Base-by-base conservation (phyloP, 2,888 invertebrate genomes). In the Onthophagus sagittarius region DNA sequence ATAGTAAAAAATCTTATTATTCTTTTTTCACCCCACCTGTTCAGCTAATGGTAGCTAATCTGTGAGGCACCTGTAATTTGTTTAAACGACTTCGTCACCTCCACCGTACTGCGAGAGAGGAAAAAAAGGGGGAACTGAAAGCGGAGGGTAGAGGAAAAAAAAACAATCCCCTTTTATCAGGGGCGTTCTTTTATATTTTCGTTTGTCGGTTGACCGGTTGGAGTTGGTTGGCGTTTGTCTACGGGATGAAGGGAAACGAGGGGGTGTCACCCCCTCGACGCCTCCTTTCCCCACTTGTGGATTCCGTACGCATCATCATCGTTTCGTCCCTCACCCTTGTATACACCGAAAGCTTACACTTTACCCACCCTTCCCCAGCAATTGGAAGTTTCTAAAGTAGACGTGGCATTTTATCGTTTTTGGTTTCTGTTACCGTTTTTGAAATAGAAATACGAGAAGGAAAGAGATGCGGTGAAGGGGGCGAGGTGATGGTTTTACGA, bases 271-370 rank as follows among this genome's bases (percentile, higher is more conserved):
- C 67, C 14, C 65, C 62, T 23, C 9, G 31, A 63, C 31, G 11
- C 72, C 63, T 15, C 70, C 65, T 69, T 74, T 72, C 75, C 78
- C 77, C 79, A 80, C 79, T 79, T 79, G 80, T 80, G 78, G 80
- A 79, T 79, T 80, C 78, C 79, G 75, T 74, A 77, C 78, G 79
- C 79, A 77, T 79, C 80, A 73, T 23, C 23, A 75, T 75, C 78
- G 73, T 76, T 77, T 77, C 77, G 76, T 73, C 77, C 75, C 71
- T 23, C 23, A 23, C 23, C 23, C 23, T 23, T 23, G 23, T 23
- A 13, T 9, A 14, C 23, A n/a, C 67, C 67, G 23, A 67, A 32
- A 67, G 39, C 15, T 67, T 9, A n/a, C 31, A 67, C 67, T 67
- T 15, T 23, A 67, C 32, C 67, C 63, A 11, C 23, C 32, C n/a